Conservation (phyloP, 1,140 invertebrate species). For the Anagrus nilaparvatae region DNA sequence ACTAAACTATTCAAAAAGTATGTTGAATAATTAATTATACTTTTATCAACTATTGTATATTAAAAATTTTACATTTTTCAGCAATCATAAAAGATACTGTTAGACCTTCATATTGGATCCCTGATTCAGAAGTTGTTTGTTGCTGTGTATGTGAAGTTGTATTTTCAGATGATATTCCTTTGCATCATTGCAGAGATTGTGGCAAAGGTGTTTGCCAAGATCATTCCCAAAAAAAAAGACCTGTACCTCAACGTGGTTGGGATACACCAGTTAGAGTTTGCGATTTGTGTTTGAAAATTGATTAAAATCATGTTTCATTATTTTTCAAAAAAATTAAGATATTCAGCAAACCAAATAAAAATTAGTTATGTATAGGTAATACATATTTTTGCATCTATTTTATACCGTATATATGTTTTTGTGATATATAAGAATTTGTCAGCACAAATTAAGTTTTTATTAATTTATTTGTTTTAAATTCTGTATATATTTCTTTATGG, state of each 20-base stretch:
- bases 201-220: constrained; percentile 58
- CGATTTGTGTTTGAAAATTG: constrained; percentile 46
- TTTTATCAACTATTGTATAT: neutral
- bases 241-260: constrained; percentile 61
- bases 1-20: constrained; percentile 46
- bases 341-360: no score
- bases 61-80: constrained; percentile 28
- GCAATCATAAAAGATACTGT: constrained; percentile 68
- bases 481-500: no score
- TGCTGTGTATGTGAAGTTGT: constrained; percentile 55
- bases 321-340: constrained; percentile 24
- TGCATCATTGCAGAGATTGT: constrained; percentile 72
- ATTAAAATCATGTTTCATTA: constrained; percentile 30
- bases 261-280: constrained; percentile 59
- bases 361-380: no score
- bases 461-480: no score
- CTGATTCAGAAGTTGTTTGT: constrained; percentile 55
- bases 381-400: no score
- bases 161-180: constrained; percentile 30
- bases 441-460: no score
- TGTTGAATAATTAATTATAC: constrained; percentile 13
- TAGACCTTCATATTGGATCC: constrained; percentile 72
- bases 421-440: no score
- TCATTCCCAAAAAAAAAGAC: constrained; percentile 51
- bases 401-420: no score